These are phyloP conservation scores for Tenthredo notha DNA, from an alignment of 2,888 invertebrate species.

Conservation along the genomic window DNA sequence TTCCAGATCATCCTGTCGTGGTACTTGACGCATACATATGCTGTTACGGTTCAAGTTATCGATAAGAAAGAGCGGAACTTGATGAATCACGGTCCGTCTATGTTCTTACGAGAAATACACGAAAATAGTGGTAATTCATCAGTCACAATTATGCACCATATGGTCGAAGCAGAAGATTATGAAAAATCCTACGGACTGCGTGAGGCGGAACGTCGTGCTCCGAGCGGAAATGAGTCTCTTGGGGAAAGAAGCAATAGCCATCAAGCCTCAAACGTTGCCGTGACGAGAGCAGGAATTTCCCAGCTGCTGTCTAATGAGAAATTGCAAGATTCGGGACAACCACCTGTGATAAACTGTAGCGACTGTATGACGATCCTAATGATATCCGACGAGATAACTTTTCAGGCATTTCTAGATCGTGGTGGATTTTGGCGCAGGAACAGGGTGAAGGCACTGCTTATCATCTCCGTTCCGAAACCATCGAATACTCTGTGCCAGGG, in stretches of 20 bases:
- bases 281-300: background rate
- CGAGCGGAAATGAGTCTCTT: background rate
- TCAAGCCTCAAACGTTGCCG: background rate
- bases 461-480: background rate
- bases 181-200: background rate
- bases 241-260: background rate
- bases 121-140: background rate
- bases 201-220: background rate
- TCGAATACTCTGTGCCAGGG: background rate
- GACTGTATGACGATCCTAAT: slow-evolving; percentile 10
- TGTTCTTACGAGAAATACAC: background rate
- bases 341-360: background rate
- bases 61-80: background rate
- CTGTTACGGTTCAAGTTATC: slow-evolving; percentile 4
- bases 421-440: background rate
- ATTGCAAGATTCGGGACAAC: background rate
- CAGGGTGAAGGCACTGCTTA: background rate
- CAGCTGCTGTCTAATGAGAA: background rate
- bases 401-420: slow-evolving; percentile 15
- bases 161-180: background rate
- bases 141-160: background rate
- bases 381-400: background rate
- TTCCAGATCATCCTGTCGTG: slow-evolving; percentile 33
- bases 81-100: background rate
- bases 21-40: slow-evolving; percentile 30